phyloP scores from a whole-genome alignment of 2,888 invertebrate species.

The Cosmia pyralina region DNA sequence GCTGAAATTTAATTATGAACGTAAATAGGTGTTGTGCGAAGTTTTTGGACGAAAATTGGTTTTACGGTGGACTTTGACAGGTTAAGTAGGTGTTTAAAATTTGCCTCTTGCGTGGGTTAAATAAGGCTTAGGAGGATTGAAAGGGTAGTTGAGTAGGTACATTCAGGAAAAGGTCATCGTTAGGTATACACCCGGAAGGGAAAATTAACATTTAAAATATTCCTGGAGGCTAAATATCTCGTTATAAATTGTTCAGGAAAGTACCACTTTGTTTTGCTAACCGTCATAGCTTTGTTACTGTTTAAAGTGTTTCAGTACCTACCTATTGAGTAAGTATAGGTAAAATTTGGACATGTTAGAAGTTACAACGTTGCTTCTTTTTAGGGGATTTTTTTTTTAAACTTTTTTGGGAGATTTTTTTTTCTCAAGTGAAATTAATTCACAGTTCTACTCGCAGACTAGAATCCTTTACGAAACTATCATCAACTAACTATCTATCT shows the following conservation, averaged over 20 bases:
- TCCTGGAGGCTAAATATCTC: neutral
- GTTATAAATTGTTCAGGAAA: neutral
- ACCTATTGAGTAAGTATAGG: neutral
- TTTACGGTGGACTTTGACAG: slow-evolving; percentile 49
- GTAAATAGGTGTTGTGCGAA: slow-evolving; percentile 39
- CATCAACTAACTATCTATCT: neutral
- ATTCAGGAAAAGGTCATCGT: no score
- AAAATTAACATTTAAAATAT: neutral
- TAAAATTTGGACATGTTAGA: neutral
- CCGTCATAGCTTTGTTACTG: neutral
- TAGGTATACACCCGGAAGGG: no score
- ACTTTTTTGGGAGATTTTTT: no score
- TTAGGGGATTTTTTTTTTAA: no score
- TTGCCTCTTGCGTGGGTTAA: slow-evolving; percentile 17
- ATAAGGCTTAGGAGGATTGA: neutral
- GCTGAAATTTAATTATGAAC: slow-evolving; percentile 55
- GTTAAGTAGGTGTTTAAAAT: slow-evolving; percentile 39
- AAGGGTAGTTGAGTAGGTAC: neutral
- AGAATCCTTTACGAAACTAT: neutral
- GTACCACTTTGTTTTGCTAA: neutral
- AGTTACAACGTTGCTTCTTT: neutral
- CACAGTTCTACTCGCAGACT: neutral
- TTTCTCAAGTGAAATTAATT: neutral
- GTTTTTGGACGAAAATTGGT: slow-evolving; percentile 57
- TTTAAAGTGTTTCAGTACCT: neutral